Evolutionary conservation across 2,113 vertebrate species (phyloP).

Genomic region (Gracilinanus agilis): DNA sequence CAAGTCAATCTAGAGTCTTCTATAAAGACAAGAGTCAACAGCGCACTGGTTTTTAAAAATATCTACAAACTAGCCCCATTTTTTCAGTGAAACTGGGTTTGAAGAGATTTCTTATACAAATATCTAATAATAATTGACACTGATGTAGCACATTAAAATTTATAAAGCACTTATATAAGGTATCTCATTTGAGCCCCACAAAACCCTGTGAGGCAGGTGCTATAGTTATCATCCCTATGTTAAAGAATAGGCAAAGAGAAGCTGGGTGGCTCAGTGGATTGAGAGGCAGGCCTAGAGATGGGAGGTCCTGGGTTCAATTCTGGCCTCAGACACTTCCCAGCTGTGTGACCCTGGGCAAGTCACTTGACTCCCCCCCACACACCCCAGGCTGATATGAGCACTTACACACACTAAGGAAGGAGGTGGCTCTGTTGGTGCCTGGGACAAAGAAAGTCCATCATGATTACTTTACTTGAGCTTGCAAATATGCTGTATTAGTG

Average conservation of each 20-base stretch:
- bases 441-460: conserved; percentile 3
- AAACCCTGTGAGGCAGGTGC: background rate
- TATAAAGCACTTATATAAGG: background rate
- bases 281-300: no score
- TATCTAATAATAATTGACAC: background rate
- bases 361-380: no score
- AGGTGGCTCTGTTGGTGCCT: background rate
- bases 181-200: background rate
- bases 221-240: background rate
- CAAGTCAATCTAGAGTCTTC: no score
- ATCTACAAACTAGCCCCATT: background rate
- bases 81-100: background rate
- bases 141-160: background rate
- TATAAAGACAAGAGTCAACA: no score
- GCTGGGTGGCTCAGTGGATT: no score
- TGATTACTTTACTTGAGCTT: conserved; percentile 18
- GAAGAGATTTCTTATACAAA: background rate
- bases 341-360: no score
- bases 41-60: no score
- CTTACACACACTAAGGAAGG: background rate
- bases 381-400: background rate
- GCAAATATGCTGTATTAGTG: conserved; percentile 39
- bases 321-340: no score
- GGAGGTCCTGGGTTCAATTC: no score
- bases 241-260: background rate